Conservation (phyloP, 1,140 invertebrate genomes). For the Drosophila oshimai region DNA sequence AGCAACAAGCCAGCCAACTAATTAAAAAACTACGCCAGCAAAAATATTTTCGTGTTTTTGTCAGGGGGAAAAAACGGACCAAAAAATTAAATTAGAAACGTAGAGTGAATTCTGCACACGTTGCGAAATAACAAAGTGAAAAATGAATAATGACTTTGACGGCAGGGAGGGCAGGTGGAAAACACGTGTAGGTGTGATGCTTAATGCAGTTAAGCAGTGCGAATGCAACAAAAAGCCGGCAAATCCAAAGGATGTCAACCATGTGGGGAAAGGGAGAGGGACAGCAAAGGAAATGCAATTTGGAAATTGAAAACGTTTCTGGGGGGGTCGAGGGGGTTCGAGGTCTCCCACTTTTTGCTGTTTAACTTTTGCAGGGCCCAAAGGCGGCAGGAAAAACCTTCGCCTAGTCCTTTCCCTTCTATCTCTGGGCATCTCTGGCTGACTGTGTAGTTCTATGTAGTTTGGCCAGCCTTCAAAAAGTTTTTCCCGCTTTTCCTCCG, state of each 20-base stretch:
- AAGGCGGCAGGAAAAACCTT: slow-evolving; percentile 31
- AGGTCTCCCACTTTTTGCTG: slow-evolving; percentile 32
- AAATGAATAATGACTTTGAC: slow-evolving; percentile 64
- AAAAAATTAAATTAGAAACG: slow-evolving; percentile 71
- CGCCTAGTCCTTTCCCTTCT: background rate
- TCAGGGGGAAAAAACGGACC: background rate
- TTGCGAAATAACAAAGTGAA: slow-evolving; percentile 58
- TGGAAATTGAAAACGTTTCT: slow-evolving; percentile 66
- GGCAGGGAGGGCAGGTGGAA: background rate
- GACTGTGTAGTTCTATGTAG: slow-evolving; percentile 32
- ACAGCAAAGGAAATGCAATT: slow-evolving; percentile 53
- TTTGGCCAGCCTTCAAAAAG: slow-evolving; percentile 42
- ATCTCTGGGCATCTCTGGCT: background rate
- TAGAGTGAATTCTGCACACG: slow-evolving; percentile 70
- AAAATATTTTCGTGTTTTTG: slow-evolving; percentile 76
- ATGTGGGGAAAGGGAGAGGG: background rate
- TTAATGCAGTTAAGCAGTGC: slow-evolving; percentile 51
- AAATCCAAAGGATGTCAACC: slow-evolving; percentile 17
- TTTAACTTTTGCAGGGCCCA: slow-evolving; percentile 54
- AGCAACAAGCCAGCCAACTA: slow-evolving; percentile 37
- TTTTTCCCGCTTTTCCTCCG: slow-evolving; percentile 37
- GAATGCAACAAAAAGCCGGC: slow-evolving; percentile 22
- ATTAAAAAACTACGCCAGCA: slow-evolving; percentile 69
- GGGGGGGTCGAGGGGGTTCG: background rate
- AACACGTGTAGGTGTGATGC: slow-evolving; percentile 29